Evolutionary conservation across 2,888 invertebrate genomes (phyloP), one percentile per base, ranked within the genome.

Genomic region (Netelia fuscicornis): DNA sequence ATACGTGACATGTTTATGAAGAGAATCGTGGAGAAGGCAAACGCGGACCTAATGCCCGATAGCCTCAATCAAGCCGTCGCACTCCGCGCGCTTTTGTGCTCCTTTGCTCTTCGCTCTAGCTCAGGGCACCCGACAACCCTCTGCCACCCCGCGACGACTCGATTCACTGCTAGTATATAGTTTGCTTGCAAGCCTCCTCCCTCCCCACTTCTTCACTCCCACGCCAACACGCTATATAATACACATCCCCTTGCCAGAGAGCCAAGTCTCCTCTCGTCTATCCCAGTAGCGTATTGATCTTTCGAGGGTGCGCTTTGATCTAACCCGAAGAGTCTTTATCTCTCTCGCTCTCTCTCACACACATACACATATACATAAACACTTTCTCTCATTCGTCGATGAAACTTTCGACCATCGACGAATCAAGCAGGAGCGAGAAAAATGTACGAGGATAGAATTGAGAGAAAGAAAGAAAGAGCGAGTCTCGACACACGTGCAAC

Each of bases 1-100:
- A 88, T 92, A 93, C 93, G 93, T 93, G 93, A 93, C 92, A 93
- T 92, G 93, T 93, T 93, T 93, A 91, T 91, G 91, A 92, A 93
- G 89, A 89, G 88, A 87, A 85, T 78, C 67, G 75, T 56, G 84
- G 80, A 60, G 70, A 86, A 78, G 81, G 79, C 85, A 76, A 83
- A 82, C 83, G 88, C 86, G 78, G 88, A 90, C 88, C 91, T 93
- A 92, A 92, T 93, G 92, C 92, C 86, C 90, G 87, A 89, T 91
- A 89, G 90, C 91, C 93, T 92, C 92, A 90, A 93, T 93, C 93
- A 92, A 92, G 89, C 91, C 89, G 89, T 90, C 89, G 90, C 87
- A 88, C 88, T 88, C 25, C 81, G 71, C 83, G 75, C 84, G 67
- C 68, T 70, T 81, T 82, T 76, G 48, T 79, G 72, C 74, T 84